Evolutionary conservation across 2,797 vertebrate species (phyloP), one percentile per base, ranked within the genome.

Genomic region (Enteromius anoplus): DNA sequence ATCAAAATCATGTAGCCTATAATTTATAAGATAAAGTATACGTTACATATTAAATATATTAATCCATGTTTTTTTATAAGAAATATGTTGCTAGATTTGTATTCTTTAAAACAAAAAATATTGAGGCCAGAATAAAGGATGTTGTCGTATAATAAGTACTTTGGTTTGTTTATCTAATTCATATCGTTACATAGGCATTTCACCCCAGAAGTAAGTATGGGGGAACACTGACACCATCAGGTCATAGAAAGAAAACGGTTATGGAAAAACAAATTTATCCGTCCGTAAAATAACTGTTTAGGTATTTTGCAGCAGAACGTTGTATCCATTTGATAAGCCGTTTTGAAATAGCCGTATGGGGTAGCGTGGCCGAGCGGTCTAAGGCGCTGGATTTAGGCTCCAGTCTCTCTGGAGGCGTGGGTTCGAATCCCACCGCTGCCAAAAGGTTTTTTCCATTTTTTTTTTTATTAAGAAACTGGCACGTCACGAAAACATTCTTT

Each of bases 351-450:
- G 29, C 4, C 5, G 34, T 5, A 34, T 5, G 4, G 34, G 93
- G 94, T 95, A 95, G 93, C 90, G 94, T 96, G 95, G 95, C 95
- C 94, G 94, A 96, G 95, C 93, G 93, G 94, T 96, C 94, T 94
- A 96, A 97, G 94, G 94, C 80, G 91, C 93, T 95, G 93, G 91
- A 94, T 95, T 95, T 93, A 95, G 92, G 92, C 91, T 95, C 92
- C 93, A 95, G 93, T 94, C 93, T 95, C 93, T 95, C 89, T 89
- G 93, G 93, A 78, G 92, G 92, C 89, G 92, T 93, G 93, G 93
- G 94, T 95, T 96, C 89, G 77, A 95, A 95, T 96, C 93, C 93
- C 93, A 95, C 93, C 86, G 86, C 91, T 92, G 91, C 88, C 89
- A 89, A 32, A 2, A 32, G 3, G 3, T 3, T 2, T 32, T 32